Evolutionary conservation across 2,888 invertebrate species (phyloP).

Genomic region (Pyralis farinalis): DNA sequence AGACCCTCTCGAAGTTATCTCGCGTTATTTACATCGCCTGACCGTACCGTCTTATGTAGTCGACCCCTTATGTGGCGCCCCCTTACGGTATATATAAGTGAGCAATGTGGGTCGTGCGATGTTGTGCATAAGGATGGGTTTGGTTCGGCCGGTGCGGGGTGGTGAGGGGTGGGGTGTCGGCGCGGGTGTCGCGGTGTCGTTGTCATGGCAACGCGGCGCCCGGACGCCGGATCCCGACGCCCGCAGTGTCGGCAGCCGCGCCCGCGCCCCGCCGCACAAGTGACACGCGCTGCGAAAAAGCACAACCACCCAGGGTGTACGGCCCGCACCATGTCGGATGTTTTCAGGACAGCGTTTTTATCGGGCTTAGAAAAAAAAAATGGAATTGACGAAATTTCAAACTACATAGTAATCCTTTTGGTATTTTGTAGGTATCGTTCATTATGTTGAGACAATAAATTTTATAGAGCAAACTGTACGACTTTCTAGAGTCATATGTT

Average conservation of each 20-base stretch:
- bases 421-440: too few species aligned
- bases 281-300: slow-evolving; percentile 80
- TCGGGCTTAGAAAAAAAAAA: too few species aligned
- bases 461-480: too few species aligned
- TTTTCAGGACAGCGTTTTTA: not conserved
- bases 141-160: slow-evolving; percentile 28
- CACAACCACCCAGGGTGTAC: slow-evolving; percentile 67
- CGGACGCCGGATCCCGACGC: slow-evolving; percentile 83
- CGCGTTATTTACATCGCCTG: slow-evolving; percentile 79
- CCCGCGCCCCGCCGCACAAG: slow-evolving; percentile 73
- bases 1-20: slow-evolving; percentile 77
- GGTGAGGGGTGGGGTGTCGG: slow-evolving; percentile 23
- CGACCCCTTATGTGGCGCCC: slow-evolving; percentile 63
- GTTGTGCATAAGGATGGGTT: slow-evolving; percentile 49
- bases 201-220: slow-evolving; percentile 81
- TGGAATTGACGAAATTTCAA: too few species aligned
- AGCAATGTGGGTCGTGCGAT: slow-evolving; percentile 53
- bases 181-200: slow-evolving; percentile 77
- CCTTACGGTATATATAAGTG: slow-evolving; percentile 56
- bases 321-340: slow-evolving; percentile 21
- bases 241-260: slow-evolving; percentile 81
- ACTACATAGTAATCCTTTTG: too few species aligned
- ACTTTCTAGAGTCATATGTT: too few species aligned
- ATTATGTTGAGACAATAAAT: too few species aligned
- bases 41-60: slow-evolving; percentile 77